Conservation (phyloP, 2,888 invertebrate genomes). For the Smittia sp. region DNA sequence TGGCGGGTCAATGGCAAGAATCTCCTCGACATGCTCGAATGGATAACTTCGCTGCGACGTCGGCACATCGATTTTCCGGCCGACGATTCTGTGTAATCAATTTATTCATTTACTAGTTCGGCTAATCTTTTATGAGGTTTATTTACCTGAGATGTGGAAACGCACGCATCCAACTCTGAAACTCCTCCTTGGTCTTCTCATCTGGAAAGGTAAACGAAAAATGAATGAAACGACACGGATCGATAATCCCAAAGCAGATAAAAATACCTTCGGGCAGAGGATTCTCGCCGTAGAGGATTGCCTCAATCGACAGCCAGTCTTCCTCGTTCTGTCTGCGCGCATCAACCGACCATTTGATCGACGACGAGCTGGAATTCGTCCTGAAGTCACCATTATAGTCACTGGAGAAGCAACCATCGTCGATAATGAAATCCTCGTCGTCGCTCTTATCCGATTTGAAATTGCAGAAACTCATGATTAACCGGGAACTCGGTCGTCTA, state of each 20-base stretch:
- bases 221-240: neutral
- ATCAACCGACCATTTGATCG: constrained; percentile 54
- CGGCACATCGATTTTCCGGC: constrained; percentile 36
- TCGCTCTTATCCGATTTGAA: neutral
- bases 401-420: constrained; percentile 27
- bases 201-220: constrained; percentile 42
- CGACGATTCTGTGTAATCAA: constrained; percentile 28
- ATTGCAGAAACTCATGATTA: constrained; percentile 34
- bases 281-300: constrained; percentile 50
- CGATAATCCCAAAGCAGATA: constrained; percentile 15
- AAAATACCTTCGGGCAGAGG: constrained; percentile 43
- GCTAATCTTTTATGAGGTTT: neutral
- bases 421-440: constrained; percentile 33
- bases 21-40: constrained; percentile 40
- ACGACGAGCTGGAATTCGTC: constrained; percentile 48
- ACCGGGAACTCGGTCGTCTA: neutral
- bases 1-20: constrained; percentile 41
- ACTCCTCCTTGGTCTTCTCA: constrained; percentile 49
- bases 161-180: constrained; percentile 51
- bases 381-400: constrained; percentile 27
- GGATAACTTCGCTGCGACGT: neutral
- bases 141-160: constrained; percentile 46
- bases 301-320: constrained; percentile 52
- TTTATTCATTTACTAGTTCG: neutral
- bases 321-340: constrained; percentile 52